A percentile compares a stretch with the other conserved stretches of the same genome.
These are phyloP conservation scores for Helleia helle DNA, from an alignment of 2,888 invertebrate species.

Conservation along the genomic window DNA sequence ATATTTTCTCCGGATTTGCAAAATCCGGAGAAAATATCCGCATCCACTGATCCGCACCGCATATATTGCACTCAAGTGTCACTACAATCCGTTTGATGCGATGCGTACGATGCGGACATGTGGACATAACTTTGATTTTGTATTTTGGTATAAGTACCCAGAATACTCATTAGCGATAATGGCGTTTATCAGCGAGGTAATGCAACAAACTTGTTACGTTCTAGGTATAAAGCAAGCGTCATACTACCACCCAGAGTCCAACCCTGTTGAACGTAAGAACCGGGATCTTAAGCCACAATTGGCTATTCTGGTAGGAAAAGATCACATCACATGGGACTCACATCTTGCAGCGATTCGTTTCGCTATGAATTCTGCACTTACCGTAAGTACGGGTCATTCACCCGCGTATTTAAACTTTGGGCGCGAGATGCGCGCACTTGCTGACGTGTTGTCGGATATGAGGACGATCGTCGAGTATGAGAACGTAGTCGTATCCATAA, in stretches of 20 bases:
- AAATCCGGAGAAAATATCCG: no score
- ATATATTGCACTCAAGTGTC: no score
- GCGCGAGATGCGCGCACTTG: conserved; percentile 15
- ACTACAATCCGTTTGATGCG: no score
- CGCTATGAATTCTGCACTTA: conserved; percentile 17
- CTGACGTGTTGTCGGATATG: no score
- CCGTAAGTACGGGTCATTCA: conserved; percentile 10
- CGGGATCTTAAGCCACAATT: conserved; percentile 28
- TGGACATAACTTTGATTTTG: no score
- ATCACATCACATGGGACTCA: conserved; percentile 12
- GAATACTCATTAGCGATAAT: conserved; percentile 21
- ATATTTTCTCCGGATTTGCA: no score
- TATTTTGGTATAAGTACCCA: no score
- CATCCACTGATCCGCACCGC: no score
- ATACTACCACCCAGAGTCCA: conserved; percentile 21
- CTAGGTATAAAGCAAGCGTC: no score
- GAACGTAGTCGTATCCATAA: no score
- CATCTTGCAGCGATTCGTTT: conserved; percentile 12
- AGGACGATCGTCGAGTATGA: no score
- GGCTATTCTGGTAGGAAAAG: conserved; percentile 21
- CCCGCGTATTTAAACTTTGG: conserved; percentile 17
- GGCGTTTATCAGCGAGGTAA: conserved; percentile 21
- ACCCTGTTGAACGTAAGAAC: conserved; percentile 30
- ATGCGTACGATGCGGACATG: no score
- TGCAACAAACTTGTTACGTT: conserved; percentile 17